These are phyloP conservation scores for Sminthurides aquaticus DNA, from an alignment of 2,888 invertebrate species.

Conservation along the genomic window DNA sequence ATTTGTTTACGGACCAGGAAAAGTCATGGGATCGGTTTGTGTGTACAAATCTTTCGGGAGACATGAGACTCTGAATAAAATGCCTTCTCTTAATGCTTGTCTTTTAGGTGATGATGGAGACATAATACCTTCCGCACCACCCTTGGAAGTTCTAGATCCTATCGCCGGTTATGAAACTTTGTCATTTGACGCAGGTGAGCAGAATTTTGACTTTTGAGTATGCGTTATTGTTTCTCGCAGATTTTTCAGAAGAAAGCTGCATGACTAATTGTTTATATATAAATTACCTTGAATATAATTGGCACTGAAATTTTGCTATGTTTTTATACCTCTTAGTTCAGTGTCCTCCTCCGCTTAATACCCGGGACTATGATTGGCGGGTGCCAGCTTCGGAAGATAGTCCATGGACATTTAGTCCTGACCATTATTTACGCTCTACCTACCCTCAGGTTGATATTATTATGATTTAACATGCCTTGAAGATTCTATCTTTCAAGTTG, in stretches of 20 bases:
- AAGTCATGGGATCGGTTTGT: too few relatives aligned
- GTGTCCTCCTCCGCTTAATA: constrained; percentile 43
- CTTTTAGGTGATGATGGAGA: constrained; percentile 45
- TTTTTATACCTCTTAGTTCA: constrained; percentile 20
- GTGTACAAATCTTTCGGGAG: too few relatives aligned
- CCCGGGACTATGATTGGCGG: constrained; percentile 21
- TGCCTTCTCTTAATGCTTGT: too few relatives aligned
- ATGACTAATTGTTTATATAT: not conserved
- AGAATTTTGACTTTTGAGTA: too few relatives aligned
- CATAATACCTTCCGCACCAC: constrained; percentile 45
- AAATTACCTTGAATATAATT: too few relatives aligned
- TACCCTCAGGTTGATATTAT: constrained; percentile 38
- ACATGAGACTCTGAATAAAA: too few relatives aligned
- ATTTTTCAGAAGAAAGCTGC: not conserved
- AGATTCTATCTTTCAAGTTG: too few relatives aligned
- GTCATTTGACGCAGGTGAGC: constrained; percentile 48
- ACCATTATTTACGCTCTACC: constrained; percentile 29
- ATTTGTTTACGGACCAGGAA: too few relatives aligned
- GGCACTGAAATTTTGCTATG: not conserved
- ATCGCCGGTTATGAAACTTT: constrained; percentile 49
- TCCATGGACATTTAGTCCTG: constrained; percentile 33
- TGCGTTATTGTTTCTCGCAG: not conserved
- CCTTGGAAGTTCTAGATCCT: constrained; percentile 49
- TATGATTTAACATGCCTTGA: too few relatives aligned
- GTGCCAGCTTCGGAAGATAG: constrained; percentile 27